A percentile compares a stretch with the other conserved stretches of the same genome.
Conservation (phyloP, 1,140 invertebrate genomes). For the Lepidotrigona ventralis region DNA sequence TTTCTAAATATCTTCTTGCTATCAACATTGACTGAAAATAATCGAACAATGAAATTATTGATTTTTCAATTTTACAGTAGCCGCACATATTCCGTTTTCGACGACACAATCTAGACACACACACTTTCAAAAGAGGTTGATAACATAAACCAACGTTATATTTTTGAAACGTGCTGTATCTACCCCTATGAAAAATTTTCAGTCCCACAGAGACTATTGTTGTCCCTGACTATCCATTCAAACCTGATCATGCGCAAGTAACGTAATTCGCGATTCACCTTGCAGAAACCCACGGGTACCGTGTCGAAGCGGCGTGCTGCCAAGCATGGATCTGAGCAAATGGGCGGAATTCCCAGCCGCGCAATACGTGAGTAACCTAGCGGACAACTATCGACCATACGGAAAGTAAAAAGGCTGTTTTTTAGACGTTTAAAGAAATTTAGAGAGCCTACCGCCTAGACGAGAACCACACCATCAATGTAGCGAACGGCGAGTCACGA, state of each 20-base stretch:
- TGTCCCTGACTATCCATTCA: too few relatives aligned
- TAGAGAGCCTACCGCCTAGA: slow-evolving; percentile 48
- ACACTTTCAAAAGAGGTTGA: too few relatives aligned
- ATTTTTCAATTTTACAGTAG: too few relatives aligned
- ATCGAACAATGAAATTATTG: too few relatives aligned
- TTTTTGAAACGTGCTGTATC: neutral
- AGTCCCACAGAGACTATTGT: neutral
- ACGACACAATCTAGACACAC: too few relatives aligned
- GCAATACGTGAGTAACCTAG: slow-evolving; percentile 85
- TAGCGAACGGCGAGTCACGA: slow-evolving; percentile 56
- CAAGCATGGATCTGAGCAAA: slow-evolving; percentile 91
- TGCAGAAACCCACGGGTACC: slow-evolving; percentile 93
- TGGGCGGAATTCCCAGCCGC: slow-evolving; percentile 87
- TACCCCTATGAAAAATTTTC: neutral
- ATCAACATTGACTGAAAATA: too few relatives aligned
- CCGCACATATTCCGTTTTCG: too few relatives aligned
- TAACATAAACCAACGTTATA: neutral
- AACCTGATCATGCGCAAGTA: neutral
- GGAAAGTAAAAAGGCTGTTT: slow-evolving; percentile 79
- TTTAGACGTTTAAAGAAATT: slow-evolving; percentile 44
- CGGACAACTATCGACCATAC: slow-evolving; percentile 80
- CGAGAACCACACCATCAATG: slow-evolving; percentile 51
- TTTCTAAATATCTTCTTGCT: too few relatives aligned
- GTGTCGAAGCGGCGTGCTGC: slow-evolving; percentile 91
- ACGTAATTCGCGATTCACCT: slow-evolving; percentile 61